Percentiles rank a stretch among this genome's conserved stretches.
Evolutionary conservation across 2,113 vertebrate genomes (phyloP).

Genomic region (Corvus moneduloides): DNA sequence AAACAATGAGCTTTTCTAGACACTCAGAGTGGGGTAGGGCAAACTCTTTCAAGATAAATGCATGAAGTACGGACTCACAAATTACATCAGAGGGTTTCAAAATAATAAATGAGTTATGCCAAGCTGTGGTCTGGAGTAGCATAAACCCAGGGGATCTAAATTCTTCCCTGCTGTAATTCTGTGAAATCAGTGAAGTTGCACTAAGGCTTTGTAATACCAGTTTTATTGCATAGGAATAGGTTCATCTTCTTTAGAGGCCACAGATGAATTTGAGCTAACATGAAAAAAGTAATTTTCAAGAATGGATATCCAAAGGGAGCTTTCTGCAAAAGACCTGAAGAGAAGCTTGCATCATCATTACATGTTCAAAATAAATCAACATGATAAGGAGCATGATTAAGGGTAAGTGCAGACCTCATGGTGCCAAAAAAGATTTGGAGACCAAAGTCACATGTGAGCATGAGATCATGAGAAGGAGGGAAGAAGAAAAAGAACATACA

Average conservation of each 20-base stretch:
- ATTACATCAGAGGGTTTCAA: not conserved
- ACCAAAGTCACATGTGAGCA: not conserved
- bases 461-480: not conserved
- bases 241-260: not conserved
- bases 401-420: not conserved
- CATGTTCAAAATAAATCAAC: not conserved
- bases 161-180: not conserved
- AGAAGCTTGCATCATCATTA: not conserved
- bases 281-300: not conserved
- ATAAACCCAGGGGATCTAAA: not conserved
- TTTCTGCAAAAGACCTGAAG: not conserved
- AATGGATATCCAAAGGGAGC: not conserved
- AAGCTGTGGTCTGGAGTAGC: not conserved
- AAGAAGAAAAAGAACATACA: not conserved
- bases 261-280: not conserved
- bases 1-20: not conserved
- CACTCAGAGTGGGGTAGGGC: not conserved
- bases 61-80: not conserved
- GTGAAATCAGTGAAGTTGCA: not conserved
- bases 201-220: not conserved
- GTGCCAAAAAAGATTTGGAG: not conserved
- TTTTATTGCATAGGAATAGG: not conserved
- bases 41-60: not conserved
- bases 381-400: not conserved
- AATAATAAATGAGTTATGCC: not conserved